Base-by-base conservation (phyloP, 1,140 invertebrate species). In the Colletes gigas region DNA sequence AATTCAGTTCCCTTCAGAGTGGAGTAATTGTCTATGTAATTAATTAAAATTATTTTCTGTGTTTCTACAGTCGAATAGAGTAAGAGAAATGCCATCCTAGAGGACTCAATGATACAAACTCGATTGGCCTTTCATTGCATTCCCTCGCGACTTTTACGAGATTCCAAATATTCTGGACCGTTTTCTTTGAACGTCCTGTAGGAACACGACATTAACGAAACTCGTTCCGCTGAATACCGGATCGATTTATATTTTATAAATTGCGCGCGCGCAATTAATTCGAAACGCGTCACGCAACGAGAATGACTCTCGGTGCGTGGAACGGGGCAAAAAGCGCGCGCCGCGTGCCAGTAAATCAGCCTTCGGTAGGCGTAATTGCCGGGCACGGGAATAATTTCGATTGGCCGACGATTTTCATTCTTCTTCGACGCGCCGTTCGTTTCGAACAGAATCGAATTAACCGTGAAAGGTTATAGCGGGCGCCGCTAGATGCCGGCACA, bases 401-500 rank as follows among this genome's bases (percentile, higher is more conserved):
- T 70, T 62, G 57, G 70, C 6, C 70, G 59, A 10, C 70, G 66
- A 77, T 81, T 78, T 60, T n/a, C 74, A 41, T 81, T 60, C 50
- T n/a, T 69, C 54, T 39, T 68, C 30, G 4, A 41, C 52, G 30
- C 15, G 2, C 7, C 19, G 1, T 55, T 63, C 59, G 12, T 57
- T 65, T 74, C 54, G 44, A n/a, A 4, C 15, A 54, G 63, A 79
- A 85, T 80, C 67, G 74, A 85, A 86, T 85, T 73, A 75, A 59
- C 57, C 67, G 79, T 83, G 66, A 70, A 74, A 84, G 79, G 90
- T 93, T 92, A 78, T 78, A 66, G 15, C 60, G 19, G 21, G 79
- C 80, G 65, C 90, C 91, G 88, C 82, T 89, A 93, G 92, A 93
- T 93, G 92, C 86, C 92, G 88, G 66, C 90, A 93, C 90, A 21